These are phyloP conservation scores for Dromius quadrimaculatus DNA, from an alignment of 2,888 invertebrate species.

Conservation along the genomic window DNA sequence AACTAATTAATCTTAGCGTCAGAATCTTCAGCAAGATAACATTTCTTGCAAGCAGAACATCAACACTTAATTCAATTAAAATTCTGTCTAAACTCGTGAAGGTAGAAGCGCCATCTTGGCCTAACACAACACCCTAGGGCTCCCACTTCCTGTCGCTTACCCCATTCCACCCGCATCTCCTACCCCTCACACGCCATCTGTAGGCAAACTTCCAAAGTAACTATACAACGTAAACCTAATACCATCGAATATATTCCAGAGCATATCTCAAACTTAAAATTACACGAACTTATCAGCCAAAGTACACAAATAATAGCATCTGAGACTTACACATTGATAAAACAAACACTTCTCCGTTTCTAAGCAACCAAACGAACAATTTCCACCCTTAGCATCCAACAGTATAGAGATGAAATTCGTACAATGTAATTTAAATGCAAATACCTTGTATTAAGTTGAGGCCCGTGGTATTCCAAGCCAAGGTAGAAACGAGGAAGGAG, in stretches of 20 bases:
- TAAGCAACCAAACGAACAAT: not conserved
- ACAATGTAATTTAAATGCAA: constrained; percentile 42
- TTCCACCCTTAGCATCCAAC: not conserved
- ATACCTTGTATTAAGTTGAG: constrained; percentile 37
- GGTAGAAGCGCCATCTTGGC: constrained; percentile 38
- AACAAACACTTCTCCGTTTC: constrained; percentile 36
- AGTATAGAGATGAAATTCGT: constrained; percentile 12
- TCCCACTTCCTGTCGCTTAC: constrained; percentile 11
- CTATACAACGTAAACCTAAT: not conserved
- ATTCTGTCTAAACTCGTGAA: constrained; percentile 34
- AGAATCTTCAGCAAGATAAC: constrained; percentile 30
- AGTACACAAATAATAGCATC: constrained; percentile 20
- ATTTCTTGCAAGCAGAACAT: constrained; percentile 42
- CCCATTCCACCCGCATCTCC: not conserved
- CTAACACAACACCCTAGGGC: constrained; percentile 31
- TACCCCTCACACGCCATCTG: not conserved
- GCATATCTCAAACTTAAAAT: constrained; percentile 29
- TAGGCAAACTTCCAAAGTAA: constrained; percentile 35
- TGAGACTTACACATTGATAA: constrained; percentile 26
- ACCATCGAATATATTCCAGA: constrained; percentile 33
- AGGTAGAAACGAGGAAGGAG: constrained; percentile 15
- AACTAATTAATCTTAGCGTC: constrained; percentile 32
- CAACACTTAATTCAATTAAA: constrained; percentile 51
- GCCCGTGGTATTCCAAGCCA: constrained; percentile 12
- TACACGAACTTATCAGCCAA: constrained; percentile 24